Conservation (phyloP, 2,888 invertebrate genomes). For the Acleris cristana region DNA sequence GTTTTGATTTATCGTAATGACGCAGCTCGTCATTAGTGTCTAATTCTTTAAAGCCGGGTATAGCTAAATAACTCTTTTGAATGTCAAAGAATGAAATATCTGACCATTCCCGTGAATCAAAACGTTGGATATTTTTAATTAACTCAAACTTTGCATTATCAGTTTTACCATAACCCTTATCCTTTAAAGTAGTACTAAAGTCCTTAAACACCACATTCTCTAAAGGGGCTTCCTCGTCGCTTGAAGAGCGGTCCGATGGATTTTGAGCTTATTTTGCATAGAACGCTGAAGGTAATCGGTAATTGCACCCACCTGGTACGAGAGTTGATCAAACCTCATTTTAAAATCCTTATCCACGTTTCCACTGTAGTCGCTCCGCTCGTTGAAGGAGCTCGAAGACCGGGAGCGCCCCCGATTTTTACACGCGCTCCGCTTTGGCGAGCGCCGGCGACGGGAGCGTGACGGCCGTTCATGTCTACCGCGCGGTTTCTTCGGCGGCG, state of each 20-base stretch:
- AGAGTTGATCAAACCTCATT: constrained; percentile 11
- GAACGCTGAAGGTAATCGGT: constrained; percentile 6
- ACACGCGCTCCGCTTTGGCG: neutral
- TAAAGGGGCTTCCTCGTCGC: constrained; percentile 1
- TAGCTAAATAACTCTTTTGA: constrained; percentile 1
- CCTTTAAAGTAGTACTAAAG: constrained; percentile 12
- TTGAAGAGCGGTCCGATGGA: constrained; percentile 4
- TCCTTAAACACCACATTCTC: constrained; percentile 9
- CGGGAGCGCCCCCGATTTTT: neutral
- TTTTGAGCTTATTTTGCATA: constrained; percentile 1
- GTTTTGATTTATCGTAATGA: constrained; percentile 6
- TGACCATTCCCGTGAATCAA: constrained; percentile 10
- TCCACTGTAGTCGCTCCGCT: neutral
- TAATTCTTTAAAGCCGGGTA: constrained; percentile 7
- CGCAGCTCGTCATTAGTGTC: constrained; percentile 6
- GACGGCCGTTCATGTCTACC: neutral
- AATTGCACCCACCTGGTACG: constrained; percentile 10
- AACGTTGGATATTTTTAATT: constrained; percentile 9
- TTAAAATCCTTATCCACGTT: neutral
- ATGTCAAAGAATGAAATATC: constrained; percentile 2
- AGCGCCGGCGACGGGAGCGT: neutral
- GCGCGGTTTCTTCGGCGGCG: neutral
- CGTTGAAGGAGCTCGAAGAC: neutral
- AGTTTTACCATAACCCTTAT: constrained; percentile 2
- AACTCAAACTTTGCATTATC: constrained; percentile 10